Percentiles rank a stretch among this genome's conserved stretches.
phyloP scores from a whole-genome alignment of 2,888 invertebrate species.

The Dolichomitus sp. region DNA sequence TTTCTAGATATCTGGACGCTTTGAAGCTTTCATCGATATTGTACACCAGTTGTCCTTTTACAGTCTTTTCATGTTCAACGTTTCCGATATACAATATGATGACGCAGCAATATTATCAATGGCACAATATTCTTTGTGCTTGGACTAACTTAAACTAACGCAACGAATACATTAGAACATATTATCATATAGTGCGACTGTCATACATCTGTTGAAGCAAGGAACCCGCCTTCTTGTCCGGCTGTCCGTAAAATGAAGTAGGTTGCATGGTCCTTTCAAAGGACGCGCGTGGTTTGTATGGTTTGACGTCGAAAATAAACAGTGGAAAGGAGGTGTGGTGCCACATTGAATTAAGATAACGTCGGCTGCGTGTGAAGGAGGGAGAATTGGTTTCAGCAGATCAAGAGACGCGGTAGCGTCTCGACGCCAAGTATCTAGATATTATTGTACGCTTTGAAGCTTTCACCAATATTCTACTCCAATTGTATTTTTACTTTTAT shows the following conservation, averaged over 20 bases:
- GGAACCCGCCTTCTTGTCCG: constrained; percentile 33
- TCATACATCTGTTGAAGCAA: constrained; percentile 16
- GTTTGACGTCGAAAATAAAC: constrained; percentile 54
- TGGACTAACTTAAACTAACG: neutral
- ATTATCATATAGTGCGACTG: neutral
- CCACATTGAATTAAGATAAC: constrained; percentile 61
- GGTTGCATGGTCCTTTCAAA: constrained; percentile 25
- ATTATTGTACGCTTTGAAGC: neutral
- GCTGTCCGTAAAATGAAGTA: constrained; percentile 37
- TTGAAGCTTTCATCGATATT: neutral
- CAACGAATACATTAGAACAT: constrained; percentile 1
- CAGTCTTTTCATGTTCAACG: neutral
- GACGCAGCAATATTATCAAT: neutral
- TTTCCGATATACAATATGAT: neutral
- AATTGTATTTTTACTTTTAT: neutral
- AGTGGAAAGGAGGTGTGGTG: constrained; percentile 33
- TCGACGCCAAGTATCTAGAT: no score
- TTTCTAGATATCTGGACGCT: neutral
- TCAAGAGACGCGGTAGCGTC: no score
- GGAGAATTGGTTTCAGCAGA: neutral
- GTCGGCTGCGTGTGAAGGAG: constrained; percentile 12
- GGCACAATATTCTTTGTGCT: neutral
- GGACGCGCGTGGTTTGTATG: constrained; percentile 14
- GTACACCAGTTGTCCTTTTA: neutral
- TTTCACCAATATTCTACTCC: neutral